Evolutionary conservation across 2,888 invertebrate genomes (phyloP), one percentile per base, ranked within the genome.

Genomic region (Molanna angustata): DNA sequence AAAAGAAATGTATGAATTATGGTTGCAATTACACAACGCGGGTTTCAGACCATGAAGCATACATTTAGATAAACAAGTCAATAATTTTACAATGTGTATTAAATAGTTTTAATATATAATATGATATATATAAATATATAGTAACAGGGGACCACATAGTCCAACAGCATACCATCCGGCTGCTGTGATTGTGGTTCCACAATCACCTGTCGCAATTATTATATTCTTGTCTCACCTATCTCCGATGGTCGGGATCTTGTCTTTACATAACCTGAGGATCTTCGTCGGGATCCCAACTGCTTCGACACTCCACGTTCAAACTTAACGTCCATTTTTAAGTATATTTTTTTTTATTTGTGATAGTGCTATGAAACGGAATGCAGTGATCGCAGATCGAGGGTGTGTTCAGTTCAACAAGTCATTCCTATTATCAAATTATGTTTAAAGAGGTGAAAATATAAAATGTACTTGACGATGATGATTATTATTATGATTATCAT

Each of bases 21-120:
- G 53, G 58, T 58, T 58, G 58, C 58, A 58, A 56, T 53, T 55
- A 52, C 49, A 57, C 57, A 54, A 58, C 58, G 54, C 56, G 32
- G 54, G 20, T 45, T n/a, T 58, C 58, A 56, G 42, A 54, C 58
- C 56, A 56, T 56, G 54, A 58, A 58, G 58, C 56, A 49, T 58
- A 58, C 58, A 58, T 58, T 58, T 54, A 56, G 49, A 54, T 58
- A 55, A 53, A 51, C 56, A 58, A 53, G 41, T 56, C 56, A 58
- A 52, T n/a, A n/a, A n/a, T n/a, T 54, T 41, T 54, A 54, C 57
- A 56, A 43, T 53, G 50, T 53, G 49, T 55, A 52, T 47, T 55
- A 55, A 53, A 46, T 49, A 48, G 39, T 42, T 41, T 16, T 43
- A 42, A 40, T 50, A n/a, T n/a, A 42, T 47, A 47, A 40, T 48